A percentile compares a stretch with the other conserved stretches of the same genome.
phyloP scores from a whole-genome alignment of 2,888 invertebrate genomes.

The Leptopterna dolabrata region DNA sequence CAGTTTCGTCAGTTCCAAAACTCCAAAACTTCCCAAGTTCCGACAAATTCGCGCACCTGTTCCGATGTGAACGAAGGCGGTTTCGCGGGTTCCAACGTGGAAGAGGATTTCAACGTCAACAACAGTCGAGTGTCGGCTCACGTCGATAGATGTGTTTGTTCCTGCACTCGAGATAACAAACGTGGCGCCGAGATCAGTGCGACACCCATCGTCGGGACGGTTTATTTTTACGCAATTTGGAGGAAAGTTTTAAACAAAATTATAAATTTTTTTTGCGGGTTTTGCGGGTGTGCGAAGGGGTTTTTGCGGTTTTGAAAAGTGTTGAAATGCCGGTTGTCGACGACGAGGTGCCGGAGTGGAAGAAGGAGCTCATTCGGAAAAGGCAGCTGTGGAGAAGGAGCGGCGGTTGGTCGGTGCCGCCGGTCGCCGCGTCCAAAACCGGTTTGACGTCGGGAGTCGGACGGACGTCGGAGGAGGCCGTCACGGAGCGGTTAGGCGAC shows the following conservation, averaged over 20 bases:
- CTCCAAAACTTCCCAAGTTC: too few relatives aligned
- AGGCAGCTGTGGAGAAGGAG: constrained; percentile 19
- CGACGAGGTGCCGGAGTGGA: constrained; percentile 31
- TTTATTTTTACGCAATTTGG: not conserved
- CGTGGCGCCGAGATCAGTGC: not conserved
- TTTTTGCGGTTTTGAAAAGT: not conserved
- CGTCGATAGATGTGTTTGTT: not conserved
- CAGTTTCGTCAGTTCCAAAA: too few relatives aligned
- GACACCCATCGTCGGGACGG: not conserved
- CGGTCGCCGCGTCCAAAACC: not conserved
- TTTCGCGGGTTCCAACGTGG: not conserved
- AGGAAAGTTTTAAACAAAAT: not conserved
- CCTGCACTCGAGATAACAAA: not conserved
- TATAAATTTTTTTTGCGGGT: not conserved
- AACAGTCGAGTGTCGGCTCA: not conserved
- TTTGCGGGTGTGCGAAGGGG: not conserved
- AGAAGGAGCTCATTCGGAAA: constrained; percentile 26
- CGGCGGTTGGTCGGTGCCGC: constrained; percentile 46
- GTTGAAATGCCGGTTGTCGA: not conserved
- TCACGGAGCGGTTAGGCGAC: not conserved
- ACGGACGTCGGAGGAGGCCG: not conserved
- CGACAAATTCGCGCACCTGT: not conserved
- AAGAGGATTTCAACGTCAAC: not conserved
- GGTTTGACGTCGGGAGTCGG: too few relatives aligned
- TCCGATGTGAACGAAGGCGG: not conserved